Evolutionary conservation across 2,113 vertebrate species (phyloP), one percentile per base, ranked within the genome.

Genomic region (Chionomys nivalis): DNA sequence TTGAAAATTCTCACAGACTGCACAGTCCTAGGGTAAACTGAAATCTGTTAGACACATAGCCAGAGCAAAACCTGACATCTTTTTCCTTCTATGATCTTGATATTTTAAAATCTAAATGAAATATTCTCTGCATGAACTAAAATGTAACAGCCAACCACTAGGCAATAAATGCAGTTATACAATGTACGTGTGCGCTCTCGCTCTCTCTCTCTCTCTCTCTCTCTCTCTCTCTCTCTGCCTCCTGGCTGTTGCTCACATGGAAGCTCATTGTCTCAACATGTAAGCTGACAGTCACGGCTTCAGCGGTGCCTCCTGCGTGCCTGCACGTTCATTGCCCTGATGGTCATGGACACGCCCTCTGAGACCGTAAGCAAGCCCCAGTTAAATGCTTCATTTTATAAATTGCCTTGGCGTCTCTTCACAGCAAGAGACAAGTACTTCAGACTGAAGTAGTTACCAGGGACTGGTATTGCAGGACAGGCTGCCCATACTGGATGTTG

Each of bases 1-100:
- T 97, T 99, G 99, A 98, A 99, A 99, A 96, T 99, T 99, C 98
- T 99, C 99, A 94, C 99, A 98, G 68, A 99, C 98, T 75, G 98
- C 98, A 92, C 98, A 98, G 96, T 99, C 99, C 99, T 99, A 97
- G 86, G 94, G 97, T 65, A 97, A 96, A 97, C 47, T 36, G 89
- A 88, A 96, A 94, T 88, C 88, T 93, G 87, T 96, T 72, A 94
- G 93, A 73, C 95, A 92, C 5, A 95, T 81, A 95, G 88, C 63
- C 68, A 95, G 79, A 97, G 21, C 47, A 94, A 77, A 81, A 90
- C 66, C 72, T 85, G 82, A 87, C 70, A 92, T 94, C 96, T 95
- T 87, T 96, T 81, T 81, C 16, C 93, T 95, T 96, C 96, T 95
- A n/a, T 96, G 90, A 97, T 94, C 90, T 95, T 90, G 24, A 39